A percentile compares a stretch with the other conserved stretches of the same genome.
phyloP scores from a whole-genome alignment of 2,888 invertebrate genomes.

The Phymatocera aterrima region DNA sequence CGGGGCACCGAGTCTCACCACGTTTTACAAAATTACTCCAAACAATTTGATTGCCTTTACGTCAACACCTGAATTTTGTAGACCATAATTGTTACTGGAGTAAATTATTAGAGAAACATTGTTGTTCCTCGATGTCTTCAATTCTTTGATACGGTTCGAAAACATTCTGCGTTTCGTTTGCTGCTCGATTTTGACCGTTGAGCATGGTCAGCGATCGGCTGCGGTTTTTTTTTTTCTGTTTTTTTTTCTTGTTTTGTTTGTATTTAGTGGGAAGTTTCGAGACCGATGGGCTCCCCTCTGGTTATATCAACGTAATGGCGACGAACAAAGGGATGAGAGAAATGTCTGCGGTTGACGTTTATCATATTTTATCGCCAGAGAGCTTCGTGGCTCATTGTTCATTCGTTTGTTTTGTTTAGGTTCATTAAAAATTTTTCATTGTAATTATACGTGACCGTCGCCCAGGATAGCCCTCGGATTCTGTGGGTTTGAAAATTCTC shows the following conservation, averaged over 20 bases:
- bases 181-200: background rate
- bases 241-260: too few relatives aligned
- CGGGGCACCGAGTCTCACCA: background rate
- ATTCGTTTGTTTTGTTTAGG: constrained; percentile 67
- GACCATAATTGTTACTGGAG: too few relatives aligned
- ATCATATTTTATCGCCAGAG: constrained; percentile 70
- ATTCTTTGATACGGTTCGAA: too few relatives aligned
- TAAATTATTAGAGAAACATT: too few relatives aligned
- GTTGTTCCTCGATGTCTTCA: too few relatives aligned
- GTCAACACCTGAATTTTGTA: too few relatives aligned
- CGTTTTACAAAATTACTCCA: background rate
- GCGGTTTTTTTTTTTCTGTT: too few relatives aligned
- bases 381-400: constrained; percentile 65
- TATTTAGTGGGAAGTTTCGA: background rate
- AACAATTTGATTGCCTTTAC: too few relatives aligned
- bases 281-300: background rate
- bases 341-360: constrained; percentile 54
- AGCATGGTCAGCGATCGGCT: background rate
- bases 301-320: constrained; percentile 27
- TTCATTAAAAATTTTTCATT: too few relatives aligned
- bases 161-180: background rate
- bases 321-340: constrained; percentile 30
- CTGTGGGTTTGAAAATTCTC: too few relatives aligned
- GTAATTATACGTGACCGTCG: too few relatives aligned
- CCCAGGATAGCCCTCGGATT: too few relatives aligned